Base-by-base conservation (phyloP, 1,140 invertebrate genomes). In the Heliconius hermathena region DNA sequence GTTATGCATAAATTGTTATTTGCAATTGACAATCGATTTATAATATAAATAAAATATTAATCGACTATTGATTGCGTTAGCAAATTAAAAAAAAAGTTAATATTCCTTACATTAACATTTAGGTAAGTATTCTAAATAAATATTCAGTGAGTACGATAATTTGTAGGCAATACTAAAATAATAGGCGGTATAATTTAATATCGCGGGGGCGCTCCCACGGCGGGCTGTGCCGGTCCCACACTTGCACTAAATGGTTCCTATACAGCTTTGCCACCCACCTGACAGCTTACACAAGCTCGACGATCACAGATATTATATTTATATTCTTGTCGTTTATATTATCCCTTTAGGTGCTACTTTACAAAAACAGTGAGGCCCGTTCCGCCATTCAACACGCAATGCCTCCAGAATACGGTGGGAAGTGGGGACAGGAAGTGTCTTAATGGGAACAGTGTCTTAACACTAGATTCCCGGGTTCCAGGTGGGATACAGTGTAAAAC, bases 151-250 rank as follows among this genome's bases (percentile, higher is more conserved):
- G 36, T 75, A 22, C 36, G 38, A 76, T 71, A 49, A 76, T 76
- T 76, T 76, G 74, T 70, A 66, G 60, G 26, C 60, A 76, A 60
- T 75, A 75, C 54, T 71, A 76, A 46, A 76, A 75, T 75, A 66
- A 66, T 66, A 76, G 57, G 74, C 74, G 52, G 60, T 76, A 76
- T 76, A 76, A 76, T 76, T 76, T 76, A 46, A 76, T 71, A 70
- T 38, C 20, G 82, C 81, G 85, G 83, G 81, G 83, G 82, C 85
- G 83, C 87, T 82, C 87, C 87, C 84, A 87, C 87, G 71, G 52
- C 36, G 75, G 60, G 71, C 81, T 77, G 38, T 60, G 49, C 74
- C 78, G 70, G 74, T 82, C 81, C 81, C 81, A 84, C 85, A 88
- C 83, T 73, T 71, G 73, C 77, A 77, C 78, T 74, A 60, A 75